Evolutionary conservation across 1,140 invertebrate genomes (phyloP), one percentile per base, ranked within the genome.

Genomic region (Bombus confusus): DNA sequence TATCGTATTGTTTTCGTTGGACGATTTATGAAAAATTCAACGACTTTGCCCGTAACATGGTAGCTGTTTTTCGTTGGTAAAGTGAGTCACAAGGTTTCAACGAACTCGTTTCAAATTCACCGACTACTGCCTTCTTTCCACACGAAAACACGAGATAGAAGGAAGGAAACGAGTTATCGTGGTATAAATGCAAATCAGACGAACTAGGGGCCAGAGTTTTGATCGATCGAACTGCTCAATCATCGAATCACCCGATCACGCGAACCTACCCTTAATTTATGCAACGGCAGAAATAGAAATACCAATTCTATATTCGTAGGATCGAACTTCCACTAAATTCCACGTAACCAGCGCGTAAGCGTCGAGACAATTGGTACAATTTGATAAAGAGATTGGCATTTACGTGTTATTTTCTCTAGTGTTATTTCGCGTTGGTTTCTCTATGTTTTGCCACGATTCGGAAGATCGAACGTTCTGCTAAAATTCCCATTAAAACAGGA

Each of bases 101-200:
- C 25, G 39, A 41, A 41, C 39, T 72, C 25, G 28, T 72, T 69
- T 25, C 34, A n/a, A 41, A 71, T 39, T 18, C 68, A 39, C 9
- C 37, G 9, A 69, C 10, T 22, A 47, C 47, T 15, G 69, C 69
- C 41, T 73, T 31, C 41, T 31, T 37, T n/a, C 13, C 1, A 31
- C 13, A 8, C 39, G 39, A 71, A 73, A 73, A 43, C 41, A 31
- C 72, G 41, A 47, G 25, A 37, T 62, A 5, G 74, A n/a, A 39
- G 47, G 34, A 78, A 78, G 76, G 15, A 43, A 66, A 78, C 62
- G 59, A 66, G 39, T 66, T 66, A 66, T 78, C 76, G 9, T 4
- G 76, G 25, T 78, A 43, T 66, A 78, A 66, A 78, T 66, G 76
- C 76, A 78, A 78, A 78, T 66, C 59, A 8, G 59, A n/a, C 15